Conservation (phyloP, 1,140 invertebrate species). For the Procambarus clarkii region DNA sequence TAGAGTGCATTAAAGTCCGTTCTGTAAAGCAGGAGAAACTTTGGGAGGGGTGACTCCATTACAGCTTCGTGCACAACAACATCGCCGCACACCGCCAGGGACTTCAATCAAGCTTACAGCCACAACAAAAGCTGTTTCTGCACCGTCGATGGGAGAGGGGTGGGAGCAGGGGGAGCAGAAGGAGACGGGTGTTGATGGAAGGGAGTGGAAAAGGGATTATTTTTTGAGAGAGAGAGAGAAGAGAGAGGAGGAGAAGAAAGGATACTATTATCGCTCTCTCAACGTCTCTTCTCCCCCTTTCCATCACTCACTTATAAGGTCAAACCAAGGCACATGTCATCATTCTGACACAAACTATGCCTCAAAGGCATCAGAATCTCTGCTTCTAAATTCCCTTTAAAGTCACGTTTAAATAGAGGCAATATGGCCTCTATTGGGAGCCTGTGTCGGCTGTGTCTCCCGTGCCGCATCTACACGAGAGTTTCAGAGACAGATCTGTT, state of each 20-base stretch:
- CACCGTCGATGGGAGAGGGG: background rate
- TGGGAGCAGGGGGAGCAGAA: background rate
- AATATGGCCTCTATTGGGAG: no score
- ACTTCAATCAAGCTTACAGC: background rate
- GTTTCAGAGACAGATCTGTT: no score
- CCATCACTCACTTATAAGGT: no score
- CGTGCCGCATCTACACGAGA: no score
- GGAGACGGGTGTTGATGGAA: background rate
- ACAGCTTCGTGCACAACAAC: background rate
- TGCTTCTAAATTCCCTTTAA: no score
- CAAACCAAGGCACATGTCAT: no score
- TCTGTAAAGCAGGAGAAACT: background rate
- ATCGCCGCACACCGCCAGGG: background rate
- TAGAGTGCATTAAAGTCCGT: slow-evolving; percentile 5
- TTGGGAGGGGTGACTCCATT: background rate
- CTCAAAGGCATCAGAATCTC: no score
- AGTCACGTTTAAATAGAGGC: no score
- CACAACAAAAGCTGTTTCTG: background rate
- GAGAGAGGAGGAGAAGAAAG: background rate
- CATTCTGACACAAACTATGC: no score
- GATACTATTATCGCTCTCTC: background rate
- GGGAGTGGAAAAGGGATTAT: no score
- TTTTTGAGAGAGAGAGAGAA: background rate
- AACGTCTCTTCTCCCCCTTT: background rate
- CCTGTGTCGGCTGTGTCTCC: no score